Conservation (phyloP, 64 coral and sea anemone species). For the Acropora tenuis region DNA sequence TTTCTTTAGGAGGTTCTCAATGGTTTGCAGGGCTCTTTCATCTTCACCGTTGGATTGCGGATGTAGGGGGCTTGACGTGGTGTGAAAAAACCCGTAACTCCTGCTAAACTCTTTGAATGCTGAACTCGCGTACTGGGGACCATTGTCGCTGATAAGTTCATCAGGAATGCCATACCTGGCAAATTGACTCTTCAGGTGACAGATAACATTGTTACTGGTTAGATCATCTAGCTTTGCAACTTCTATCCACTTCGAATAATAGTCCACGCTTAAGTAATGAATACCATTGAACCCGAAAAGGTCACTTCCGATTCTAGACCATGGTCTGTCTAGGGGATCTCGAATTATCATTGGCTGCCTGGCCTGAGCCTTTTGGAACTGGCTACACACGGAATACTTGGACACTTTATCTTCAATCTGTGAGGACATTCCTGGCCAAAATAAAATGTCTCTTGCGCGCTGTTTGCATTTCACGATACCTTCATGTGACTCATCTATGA, state of each 20-base stretch:
- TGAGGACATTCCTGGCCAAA: slow-evolving; percentile 30
- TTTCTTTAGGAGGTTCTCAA: slow-evolving; percentile 14
- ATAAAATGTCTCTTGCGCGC: slow-evolving; percentile 58
- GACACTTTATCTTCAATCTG: slow-evolving; percentile 53
- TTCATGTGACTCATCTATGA: slow-evolving; percentile 51
- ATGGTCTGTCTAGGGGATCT: slow-evolving; percentile 56
- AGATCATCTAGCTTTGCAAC: slow-evolving; percentile 8
- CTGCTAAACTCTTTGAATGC: slow-evolving; percentile 33
- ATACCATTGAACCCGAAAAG: slow-evolving; percentile 36
- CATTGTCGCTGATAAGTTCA: slow-evolving; percentile 67
- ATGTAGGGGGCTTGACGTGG: background rate
- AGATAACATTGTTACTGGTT: slow-evolving; percentile 19
- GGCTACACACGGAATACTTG: slow-evolving; percentile 28
- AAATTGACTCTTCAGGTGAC: slow-evolving; percentile 58
- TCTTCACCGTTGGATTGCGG: background rate
- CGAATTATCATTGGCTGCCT: slow-evolving; percentile 55
- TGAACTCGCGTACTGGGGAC: background rate
- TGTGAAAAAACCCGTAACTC: slow-evolving; percentile 47
- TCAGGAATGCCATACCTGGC: slow-evolving; percentile 55
- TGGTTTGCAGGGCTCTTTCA: background rate
- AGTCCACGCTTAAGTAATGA: slow-evolving; percentile 54
- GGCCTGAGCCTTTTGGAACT: slow-evolving; percentile 2
- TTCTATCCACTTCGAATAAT: slow-evolving; percentile 78
- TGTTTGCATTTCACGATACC: slow-evolving; percentile 10
- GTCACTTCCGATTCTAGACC: slow-evolving; percentile 68